These are phyloP conservation scores for Callipepla californica DNA, from an alignment of 2,113 vertebrate genomes.

Conservation along the genomic window DNA sequence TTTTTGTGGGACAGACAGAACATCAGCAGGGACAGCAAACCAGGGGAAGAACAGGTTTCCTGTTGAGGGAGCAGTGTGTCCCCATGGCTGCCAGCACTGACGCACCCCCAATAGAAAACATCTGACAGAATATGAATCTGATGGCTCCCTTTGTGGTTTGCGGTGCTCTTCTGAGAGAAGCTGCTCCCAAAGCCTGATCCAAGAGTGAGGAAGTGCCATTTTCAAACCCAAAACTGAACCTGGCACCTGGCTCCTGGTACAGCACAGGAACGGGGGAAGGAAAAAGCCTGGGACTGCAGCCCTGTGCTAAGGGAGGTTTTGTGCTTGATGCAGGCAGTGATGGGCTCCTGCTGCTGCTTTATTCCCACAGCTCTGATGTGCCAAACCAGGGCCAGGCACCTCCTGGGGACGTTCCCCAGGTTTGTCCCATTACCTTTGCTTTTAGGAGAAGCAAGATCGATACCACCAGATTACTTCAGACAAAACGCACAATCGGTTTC, in stretches of 20 bases:
- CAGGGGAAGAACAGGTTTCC: fast-evolving
- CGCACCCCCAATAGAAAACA: not conserved
- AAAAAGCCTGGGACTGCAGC: not conserved
- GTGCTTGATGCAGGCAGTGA: not conserved
- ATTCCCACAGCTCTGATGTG: not conserved
- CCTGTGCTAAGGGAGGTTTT: not conserved
- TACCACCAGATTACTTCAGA: not conserved
- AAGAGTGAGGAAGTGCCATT: not conserved
- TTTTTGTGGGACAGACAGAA: not conserved
- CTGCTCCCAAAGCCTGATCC: not conserved
- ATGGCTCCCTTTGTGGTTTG: not conserved
- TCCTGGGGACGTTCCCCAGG: not conserved
- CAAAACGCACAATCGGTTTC: not conserved
- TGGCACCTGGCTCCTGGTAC: not conserved
- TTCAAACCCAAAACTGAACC: not conserved
- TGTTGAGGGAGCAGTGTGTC: fast-evolving
- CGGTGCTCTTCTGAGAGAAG: not conserved
- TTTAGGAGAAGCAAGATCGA: not conserved
- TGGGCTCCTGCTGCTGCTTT: not conserved
- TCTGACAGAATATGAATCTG: not conserved
- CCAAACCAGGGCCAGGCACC: not conserved
- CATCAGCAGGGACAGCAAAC: not conserved
- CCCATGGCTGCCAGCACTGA: not conserved
- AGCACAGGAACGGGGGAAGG: fast-evolving
- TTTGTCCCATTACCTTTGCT: not conserved